A percentile compares a stretch with the other conserved stretches of the same genome.
Conservation (phyloP, 2,888 invertebrate species). For the Pristionchus fissidentatus region DNA sequence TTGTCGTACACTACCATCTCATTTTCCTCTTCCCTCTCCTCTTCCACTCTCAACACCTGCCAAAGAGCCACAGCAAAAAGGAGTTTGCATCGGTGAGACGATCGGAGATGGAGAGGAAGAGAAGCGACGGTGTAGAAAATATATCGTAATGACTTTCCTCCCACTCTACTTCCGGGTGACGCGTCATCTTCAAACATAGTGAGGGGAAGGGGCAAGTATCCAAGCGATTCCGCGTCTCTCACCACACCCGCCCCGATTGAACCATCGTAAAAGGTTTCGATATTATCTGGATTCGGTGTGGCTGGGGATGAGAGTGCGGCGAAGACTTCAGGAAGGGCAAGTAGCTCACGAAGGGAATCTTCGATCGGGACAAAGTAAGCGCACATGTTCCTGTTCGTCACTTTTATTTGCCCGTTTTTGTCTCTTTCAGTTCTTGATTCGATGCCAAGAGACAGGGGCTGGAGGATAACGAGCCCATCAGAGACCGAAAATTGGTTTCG, state of each 20-base stretch:
- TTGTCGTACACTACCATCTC: too few species aligned
- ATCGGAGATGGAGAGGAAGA: background rate
- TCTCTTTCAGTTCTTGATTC: background rate
- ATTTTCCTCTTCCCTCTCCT: background rate
- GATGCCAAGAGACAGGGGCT: background rate
- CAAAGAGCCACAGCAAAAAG: background rate
- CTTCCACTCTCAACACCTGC: background rate
- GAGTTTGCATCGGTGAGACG: background rate
- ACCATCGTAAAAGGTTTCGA: background rate
- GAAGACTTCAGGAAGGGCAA: background rate
- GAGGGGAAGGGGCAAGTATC: background rate
- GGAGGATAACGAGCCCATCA: background rate
- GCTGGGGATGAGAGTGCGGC: background rate
- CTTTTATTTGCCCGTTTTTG: background rate
- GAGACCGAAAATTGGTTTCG: background rate
- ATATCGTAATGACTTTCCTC: background rate
- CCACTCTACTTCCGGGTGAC: background rate
- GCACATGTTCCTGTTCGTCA: background rate
- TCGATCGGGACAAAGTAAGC: background rate
- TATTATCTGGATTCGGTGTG: background rate
- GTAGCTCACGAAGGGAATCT: background rate
- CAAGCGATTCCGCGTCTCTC: background rate
- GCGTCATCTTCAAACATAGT: constrained; percentile 29
- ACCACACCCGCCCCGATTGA: background rate
- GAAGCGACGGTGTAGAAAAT: background rate